Evolutionary conservation across 2,888 invertebrate genomes (phyloP).

Genomic region (Diarsia dahlii): DNA sequence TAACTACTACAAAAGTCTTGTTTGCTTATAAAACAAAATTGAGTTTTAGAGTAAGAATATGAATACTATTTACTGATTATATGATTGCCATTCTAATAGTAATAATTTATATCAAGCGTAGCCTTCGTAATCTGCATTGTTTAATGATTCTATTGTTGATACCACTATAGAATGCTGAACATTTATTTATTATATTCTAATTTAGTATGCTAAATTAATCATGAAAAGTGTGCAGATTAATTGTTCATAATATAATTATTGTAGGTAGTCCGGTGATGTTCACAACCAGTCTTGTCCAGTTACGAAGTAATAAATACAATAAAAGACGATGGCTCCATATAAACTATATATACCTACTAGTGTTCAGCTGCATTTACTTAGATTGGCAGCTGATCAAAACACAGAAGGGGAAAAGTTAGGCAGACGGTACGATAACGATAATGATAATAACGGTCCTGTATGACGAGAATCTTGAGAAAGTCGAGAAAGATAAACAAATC

Average conservation of each 20-base stretch:
- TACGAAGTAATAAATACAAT: too few species aligned
- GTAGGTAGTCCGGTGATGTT: background rate
- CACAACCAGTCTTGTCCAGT: background rate
- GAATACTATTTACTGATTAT: background rate
- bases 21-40: background rate
- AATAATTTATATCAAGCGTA: background rate
- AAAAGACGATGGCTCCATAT: too few species aligned
- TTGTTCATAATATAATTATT: background rate
- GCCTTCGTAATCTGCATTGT: background rate
- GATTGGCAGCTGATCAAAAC: background rate
- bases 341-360: background rate
- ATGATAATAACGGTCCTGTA: background rate
- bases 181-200: background rate
- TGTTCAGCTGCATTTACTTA: background rate
- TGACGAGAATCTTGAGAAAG: too few species aligned
- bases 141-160: slow-evolving; percentile 2
- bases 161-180: too few species aligned
- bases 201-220: background rate
- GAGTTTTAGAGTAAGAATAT: background rate
- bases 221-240: background rate
- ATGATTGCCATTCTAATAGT: background rate
- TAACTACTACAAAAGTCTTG: background rate
- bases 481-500: too few species aligned
- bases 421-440: background rate
- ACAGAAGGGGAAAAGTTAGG: too few species aligned